Base-by-base conservation (phyloP, 2,888 invertebrate genomes). In the Pedicia rivosa region DNA sequence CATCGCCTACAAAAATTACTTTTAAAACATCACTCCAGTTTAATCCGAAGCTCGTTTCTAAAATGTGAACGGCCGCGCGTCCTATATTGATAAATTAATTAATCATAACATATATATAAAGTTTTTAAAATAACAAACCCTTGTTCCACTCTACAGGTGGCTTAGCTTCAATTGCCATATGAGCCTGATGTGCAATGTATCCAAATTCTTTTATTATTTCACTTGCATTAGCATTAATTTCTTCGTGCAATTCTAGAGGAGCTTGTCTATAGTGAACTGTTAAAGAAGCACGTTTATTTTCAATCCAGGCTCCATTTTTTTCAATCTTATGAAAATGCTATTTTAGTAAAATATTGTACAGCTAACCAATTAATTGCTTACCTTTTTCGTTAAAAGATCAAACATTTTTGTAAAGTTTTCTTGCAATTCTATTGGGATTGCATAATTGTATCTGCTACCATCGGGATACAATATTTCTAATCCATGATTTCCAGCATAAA, bases 1-100 rank as follows among this genome's bases (percentile, higher is more conserved):
- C 88, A 57, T 88, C 87, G 42, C 88, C 88, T 22, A 78, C 86
- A 51, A 87, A 88, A 42, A 88, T 78, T 44, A 86, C 76, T 44
- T 74, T 63, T 36, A 76, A 69, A 31, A 77, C 55, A 47, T 76
- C 69, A 38, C 70, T 64, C 79, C 79, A 81, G 50, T 78, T 70
- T 1, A 72, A 66, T 1, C 80, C 81, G 47, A 79, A 81, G 10
- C 76, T 72, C 1, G 74, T 74, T 35, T 77, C 66, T 13, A 81
- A 56, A 43, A 82, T 78, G 47, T 79, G 75, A 46, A 78, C 70
- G 1, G 78, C 75, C 2, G 80, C 80, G 33, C 78, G 68, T n/a
- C 68, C 57, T 48, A 40, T 28, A 36, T 29, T 26, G n/a, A 24
- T 12, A 15, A 33, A 19, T 17, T 10, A 3, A 16, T 9, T 22